A percentile compares a stretch with the other conserved stretches of the same genome.
These are phyloP conservation scores for Pollachius pollachius DNA, from an alignment of 2,113 vertebrate genomes.

Conservation along the genomic window DNA sequence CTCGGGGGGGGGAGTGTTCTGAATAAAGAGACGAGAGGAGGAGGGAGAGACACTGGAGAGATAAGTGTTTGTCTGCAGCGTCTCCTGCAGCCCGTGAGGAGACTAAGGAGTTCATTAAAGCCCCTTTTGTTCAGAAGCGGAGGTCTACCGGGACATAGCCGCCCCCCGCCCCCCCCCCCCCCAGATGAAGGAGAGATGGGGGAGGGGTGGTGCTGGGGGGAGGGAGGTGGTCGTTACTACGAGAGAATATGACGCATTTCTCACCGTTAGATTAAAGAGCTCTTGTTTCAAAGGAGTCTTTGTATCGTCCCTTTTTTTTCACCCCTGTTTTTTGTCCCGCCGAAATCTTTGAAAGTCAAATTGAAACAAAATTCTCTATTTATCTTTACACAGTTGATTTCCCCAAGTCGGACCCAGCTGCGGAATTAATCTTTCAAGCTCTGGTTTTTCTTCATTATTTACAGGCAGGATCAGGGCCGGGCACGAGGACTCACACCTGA, in stretches of 20 bases:
- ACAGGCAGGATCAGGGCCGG: no score
- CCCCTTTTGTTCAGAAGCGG: slow-evolving; percentile 59
- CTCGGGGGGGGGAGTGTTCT: slow-evolving; percentile 43
- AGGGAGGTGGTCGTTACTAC: slow-evolving; percentile 30
- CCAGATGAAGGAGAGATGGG: slow-evolving; percentile 46
- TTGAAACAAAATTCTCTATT: slow-evolving; percentile 38
- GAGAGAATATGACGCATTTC: slow-evolving; percentile 39
- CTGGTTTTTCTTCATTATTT: neutral
- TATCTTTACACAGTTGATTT: slow-evolving; percentile 29
- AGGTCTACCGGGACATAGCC: slow-evolving; percentile 47
- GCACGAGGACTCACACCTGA: no score
- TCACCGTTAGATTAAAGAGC: slow-evolving; percentile 50
- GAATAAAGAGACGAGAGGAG: slow-evolving; percentile 44
- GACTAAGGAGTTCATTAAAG: slow-evolving; percentile 69
- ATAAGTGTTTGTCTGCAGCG: slow-evolving; percentile 32
- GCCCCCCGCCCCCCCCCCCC: slow-evolving; percentile 34
- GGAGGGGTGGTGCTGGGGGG: slow-evolving; percentile 25
- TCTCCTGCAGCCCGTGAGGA: slow-evolving; percentile 57
- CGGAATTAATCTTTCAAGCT: neutral
- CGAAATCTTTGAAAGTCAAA: slow-evolving; percentile 42
- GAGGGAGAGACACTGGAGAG: slow-evolving; percentile 36
- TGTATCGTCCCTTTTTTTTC: slow-evolving; percentile 6
- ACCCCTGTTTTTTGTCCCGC: slow-evolving; percentile 37
- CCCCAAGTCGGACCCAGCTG: neutral
- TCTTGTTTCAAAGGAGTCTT: slow-evolving; percentile 57